Percentiles rank a stretch among this genome's conserved stretches.
Evolutionary conservation across 2,113 vertebrate species (phyloP).

Genomic region (Grammomys dolichurus): DNA sequence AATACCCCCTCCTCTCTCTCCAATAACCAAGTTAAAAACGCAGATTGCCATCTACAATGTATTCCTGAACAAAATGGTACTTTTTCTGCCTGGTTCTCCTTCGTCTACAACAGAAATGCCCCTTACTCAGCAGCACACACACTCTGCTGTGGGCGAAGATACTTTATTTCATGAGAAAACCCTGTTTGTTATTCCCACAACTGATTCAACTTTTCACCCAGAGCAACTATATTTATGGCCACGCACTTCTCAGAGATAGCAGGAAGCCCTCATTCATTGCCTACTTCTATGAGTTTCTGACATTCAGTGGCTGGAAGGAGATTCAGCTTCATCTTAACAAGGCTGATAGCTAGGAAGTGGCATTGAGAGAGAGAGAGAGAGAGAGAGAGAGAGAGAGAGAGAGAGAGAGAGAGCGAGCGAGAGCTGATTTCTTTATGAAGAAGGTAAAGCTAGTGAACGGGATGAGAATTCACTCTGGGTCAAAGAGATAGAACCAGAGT

Average conservation of each 20-base stretch:
- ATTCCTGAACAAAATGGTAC: background rate
- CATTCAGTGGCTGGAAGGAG: background rate
- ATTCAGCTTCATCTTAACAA: background rate
- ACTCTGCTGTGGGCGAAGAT: background rate
- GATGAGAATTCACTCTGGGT: background rate
- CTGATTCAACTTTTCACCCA: background rate
- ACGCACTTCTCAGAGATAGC: background rate
- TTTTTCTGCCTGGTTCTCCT: background rate
- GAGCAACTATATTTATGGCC: background rate
- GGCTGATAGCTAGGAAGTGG: background rate
- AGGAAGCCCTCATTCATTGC: background rate
- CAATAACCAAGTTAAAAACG: background rate
- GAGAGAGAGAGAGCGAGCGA: background rate
- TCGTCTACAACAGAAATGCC: background rate
- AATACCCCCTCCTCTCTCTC: background rate
- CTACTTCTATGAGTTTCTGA: background rate
- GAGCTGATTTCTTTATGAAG: background rate
- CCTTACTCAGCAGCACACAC: background rate
- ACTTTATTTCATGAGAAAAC: background rate
- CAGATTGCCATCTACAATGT: background rate
- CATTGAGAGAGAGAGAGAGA: no score
- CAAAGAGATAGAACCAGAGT: conserved; percentile 16
- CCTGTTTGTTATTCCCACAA: background rate
- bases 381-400: no score
- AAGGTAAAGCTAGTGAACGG: background rate